phyloP scores from a whole-genome alignment of 2,888 invertebrate species.

The Callyntrura guangdongensis region DNA sequence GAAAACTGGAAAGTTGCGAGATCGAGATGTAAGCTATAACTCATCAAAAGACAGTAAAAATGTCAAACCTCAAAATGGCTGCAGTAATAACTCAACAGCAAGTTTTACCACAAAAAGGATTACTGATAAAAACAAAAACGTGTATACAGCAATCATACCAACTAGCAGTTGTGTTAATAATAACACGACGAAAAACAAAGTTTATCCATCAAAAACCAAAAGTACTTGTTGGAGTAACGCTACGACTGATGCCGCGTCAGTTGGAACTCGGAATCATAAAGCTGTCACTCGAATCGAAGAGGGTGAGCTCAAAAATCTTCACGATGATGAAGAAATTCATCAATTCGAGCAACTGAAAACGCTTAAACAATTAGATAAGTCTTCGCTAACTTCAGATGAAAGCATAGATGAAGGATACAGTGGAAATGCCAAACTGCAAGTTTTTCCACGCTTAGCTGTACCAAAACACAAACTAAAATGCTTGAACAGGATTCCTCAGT shows the following conservation, averaged over 20 bases:
- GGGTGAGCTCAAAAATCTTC: slow-evolving; percentile 63
- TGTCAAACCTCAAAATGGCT: slow-evolving; percentile 33
- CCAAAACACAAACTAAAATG: background rate
- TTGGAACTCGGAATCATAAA: slow-evolving; percentile 32
- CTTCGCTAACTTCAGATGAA: background rate
- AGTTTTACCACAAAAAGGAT: slow-evolving; percentile 64
- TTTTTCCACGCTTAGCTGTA: slow-evolving; percentile 73
- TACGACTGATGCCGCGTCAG: background rate
- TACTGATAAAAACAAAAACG: slow-evolving; percentile 68
- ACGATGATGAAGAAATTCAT: slow-evolving; percentile 54
- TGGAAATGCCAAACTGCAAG: slow-evolving; percentile 67
- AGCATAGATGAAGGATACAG: background rate
- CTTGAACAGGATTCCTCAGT: background rate
- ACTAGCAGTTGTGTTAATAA: background rate
- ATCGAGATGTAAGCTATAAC: slow-evolving; percentile 45
- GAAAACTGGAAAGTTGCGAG: slow-evolving; percentile 48
- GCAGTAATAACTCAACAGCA: slow-evolving; percentile 10
- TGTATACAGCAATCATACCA: slow-evolving; percentile 60
- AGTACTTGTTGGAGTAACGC: slow-evolving; percentile 5
- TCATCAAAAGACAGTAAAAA: slow-evolving; percentile 47
- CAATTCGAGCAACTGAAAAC: slow-evolving; percentile 82
- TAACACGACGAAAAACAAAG: background rate
- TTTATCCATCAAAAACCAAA: slow-evolving; percentile 16
- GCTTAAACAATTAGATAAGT: slow-evolving; percentile 81
- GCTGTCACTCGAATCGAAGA: slow-evolving; percentile 10